phyloP scores from a whole-genome alignment of 1,140 invertebrate species.

The Drosophila insularis region DNA sequence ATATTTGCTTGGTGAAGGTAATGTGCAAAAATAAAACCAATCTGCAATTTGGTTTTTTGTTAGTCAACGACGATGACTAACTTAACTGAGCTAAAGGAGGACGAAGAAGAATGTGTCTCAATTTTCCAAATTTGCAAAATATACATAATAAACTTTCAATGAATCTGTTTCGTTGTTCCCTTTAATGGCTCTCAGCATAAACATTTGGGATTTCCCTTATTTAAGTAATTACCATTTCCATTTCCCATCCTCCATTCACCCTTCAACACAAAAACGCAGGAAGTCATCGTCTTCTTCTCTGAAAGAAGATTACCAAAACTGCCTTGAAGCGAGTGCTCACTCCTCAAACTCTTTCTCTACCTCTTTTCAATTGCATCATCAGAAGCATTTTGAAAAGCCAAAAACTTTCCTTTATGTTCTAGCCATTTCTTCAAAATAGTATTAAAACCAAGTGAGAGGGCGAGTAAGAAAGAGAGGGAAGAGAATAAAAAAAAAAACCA shows the following conservation, averaged over 20 bases:
- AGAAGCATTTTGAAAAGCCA: slow-evolving; percentile 13
- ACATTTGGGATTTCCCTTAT: slow-evolving; percentile 3
- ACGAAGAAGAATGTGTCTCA: background rate
- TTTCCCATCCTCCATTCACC: background rate
- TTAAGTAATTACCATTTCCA: slow-evolving; percentile 7
- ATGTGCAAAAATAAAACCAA: slow-evolving; percentile 43
- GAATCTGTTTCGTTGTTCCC: background rate
- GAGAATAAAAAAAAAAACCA: slow-evolving; percentile 35
- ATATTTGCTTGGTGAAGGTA: slow-evolving; percentile 39
- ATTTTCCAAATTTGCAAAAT: background rate
- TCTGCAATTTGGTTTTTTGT: slow-evolving; percentile 4
- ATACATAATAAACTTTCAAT: background rate
- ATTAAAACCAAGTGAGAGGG: background rate
- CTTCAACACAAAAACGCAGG: slow-evolving; percentile 12
- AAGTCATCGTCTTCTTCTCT: slow-evolving; percentile 9
- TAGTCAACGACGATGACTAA: background rate
- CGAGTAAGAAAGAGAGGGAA: background rate
- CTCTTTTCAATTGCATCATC: background rate
- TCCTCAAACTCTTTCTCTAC: background rate
- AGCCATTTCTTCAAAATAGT: slow-evolving; percentile 12
- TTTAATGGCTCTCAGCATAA: slow-evolving; percentile 1
- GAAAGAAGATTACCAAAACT: slow-evolving; percentile 1
- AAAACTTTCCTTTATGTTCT: slow-evolving; percentile 15
- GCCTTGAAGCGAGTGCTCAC: background rate
- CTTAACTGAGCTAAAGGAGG: background rate